Conservation (phyloP, 1,140 invertebrate species). For the Zaprionus inermis region DNA sequence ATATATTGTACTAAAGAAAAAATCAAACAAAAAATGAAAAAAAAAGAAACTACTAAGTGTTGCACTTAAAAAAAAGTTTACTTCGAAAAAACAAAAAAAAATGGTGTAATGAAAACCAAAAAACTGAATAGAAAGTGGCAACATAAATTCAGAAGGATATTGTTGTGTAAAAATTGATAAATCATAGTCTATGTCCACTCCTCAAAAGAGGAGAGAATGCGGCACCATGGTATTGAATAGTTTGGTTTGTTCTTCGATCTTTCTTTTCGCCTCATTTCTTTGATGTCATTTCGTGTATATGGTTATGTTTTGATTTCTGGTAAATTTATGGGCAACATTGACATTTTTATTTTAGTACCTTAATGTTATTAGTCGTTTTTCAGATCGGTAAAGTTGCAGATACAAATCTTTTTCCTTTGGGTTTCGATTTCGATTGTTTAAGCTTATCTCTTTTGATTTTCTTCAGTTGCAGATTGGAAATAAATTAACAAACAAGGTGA, state of each 20-base stretch:
- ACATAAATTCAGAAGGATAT: constrained; percentile 41
- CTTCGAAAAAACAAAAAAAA: constrained; percentile 34
- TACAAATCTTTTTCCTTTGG: constrained; percentile 8
- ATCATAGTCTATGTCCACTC: constrained; percentile 24
- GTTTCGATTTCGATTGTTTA: constrained; percentile 9
- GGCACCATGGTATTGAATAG: constrained; percentile 10
- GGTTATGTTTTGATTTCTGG: constrained; percentile 50
- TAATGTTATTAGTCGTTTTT: not conserved
- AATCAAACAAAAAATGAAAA: constrained; percentile 34
- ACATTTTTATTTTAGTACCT: not conserved
- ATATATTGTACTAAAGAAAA: constrained; percentile 75
- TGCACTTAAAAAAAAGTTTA: constrained; percentile 60
- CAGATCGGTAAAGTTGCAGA: not conserved
- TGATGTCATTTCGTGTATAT: constrained; percentile 75
- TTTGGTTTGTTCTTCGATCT: constrained; percentile 46
- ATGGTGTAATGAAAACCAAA: constrained; percentile 3
- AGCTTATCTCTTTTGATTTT: constrained; percentile 17
- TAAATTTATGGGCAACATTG: constrained; percentile 5
- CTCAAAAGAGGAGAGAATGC: constrained; percentile 13
- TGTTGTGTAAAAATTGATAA: constrained; percentile 16
- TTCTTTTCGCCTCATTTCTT: constrained; percentile 47
- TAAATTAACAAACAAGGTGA: constrained; percentile 1
- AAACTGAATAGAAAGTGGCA: constrained; percentile 33
- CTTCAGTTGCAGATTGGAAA: constrained; percentile 16
- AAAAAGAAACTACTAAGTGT: constrained; percentile 61